These are phyloP conservation scores for Carollia perspicillata DNA, from an alignment of 2,113 vertebrate genomes.

Conservation along the genomic window DNA sequence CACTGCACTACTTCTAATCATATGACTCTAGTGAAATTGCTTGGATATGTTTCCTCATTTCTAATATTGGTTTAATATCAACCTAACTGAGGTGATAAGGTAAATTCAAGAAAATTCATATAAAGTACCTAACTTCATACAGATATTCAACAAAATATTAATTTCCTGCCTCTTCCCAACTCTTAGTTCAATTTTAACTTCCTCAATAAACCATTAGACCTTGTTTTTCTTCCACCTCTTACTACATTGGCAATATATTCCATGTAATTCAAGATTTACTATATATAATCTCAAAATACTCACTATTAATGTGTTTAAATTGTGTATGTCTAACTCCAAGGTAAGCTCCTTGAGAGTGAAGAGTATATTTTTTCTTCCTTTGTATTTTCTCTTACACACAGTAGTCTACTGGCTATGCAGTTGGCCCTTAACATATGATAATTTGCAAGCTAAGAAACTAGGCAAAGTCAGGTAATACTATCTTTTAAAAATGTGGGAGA, in stretches of 20 bases:
- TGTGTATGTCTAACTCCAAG: neutral
- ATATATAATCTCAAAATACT: conserved; percentile 1
- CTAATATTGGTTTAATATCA: neutral
- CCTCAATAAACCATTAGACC: neutral
- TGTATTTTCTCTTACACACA: neutral
- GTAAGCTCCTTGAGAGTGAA: neutral
- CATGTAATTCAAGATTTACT: neutral
- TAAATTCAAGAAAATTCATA: conserved; percentile 24
- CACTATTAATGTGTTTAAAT: neutral
- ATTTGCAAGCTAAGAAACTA: conserved; percentile 4
- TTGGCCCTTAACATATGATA: neutral
- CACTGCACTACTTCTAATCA: neutral
- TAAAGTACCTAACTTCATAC: neutral
- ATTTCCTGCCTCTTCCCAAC: neutral
- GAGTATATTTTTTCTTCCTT: conserved; percentile 28
- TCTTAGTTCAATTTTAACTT: conserved; percentile 1
- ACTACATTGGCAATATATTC: neutral
- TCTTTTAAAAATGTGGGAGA: neutral
- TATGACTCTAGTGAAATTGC: neutral
- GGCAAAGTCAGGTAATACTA: neutral
- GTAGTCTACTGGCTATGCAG: neutral
- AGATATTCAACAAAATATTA: conserved; percentile 16
- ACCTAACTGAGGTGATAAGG: neutral
- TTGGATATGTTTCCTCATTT: neutral
- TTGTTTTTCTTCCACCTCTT: conserved; percentile 16